Evolutionary conservation across 2,797 vertebrate species (phyloP).

Genomic region (Gobionotothen gibberifrons): DNA sequence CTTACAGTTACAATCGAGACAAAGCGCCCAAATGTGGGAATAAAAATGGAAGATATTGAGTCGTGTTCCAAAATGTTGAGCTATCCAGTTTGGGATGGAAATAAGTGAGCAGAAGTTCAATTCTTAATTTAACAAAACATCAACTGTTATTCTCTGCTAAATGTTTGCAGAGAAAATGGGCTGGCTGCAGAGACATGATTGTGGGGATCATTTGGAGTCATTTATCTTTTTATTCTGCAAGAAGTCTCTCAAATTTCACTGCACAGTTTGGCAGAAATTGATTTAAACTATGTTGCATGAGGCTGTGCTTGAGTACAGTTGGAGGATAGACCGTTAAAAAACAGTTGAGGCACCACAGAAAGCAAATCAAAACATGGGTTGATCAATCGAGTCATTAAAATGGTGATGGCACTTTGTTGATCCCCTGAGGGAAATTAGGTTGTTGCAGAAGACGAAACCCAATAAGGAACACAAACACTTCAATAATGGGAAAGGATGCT

Average conservation of each 20-base stretch:
- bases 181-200: constrained; percentile 30
- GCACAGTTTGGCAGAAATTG: constrained; percentile 37
- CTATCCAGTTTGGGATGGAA: constrained; percentile 32
- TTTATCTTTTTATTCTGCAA: constrained; percentile 20
- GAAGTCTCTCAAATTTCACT: constrained; percentile 25
- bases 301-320: constrained; percentile 6
- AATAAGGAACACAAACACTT: constrained; percentile 26
- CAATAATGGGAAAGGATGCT: constrained; percentile 18
- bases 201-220: constrained; percentile 29
- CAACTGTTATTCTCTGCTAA: constrained; percentile 16
- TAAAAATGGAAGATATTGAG: constrained; percentile 44
- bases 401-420: constrained; percentile 50
- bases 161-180: constrained; percentile 25
- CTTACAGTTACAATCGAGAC: constrained; percentile 54
- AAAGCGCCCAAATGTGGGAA: constrained; percentile 51
- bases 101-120: constrained; percentile 42
- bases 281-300: constrained; percentile 29
- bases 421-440: constrained; percentile 50
- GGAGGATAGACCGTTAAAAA: constrained; percentile 6
- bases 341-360: constrained; percentile 20
- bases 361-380: constrained; percentile 47
- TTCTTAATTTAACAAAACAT: constrained; percentile 35
- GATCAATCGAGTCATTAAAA: constrained; percentile 61
- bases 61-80: constrained; percentile 45
- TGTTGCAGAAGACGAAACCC: constrained; percentile 30